Evolutionary conservation across 2,888 invertebrate species (phyloP).

Genomic region (Caenorhabditis sulstoni): DNA sequence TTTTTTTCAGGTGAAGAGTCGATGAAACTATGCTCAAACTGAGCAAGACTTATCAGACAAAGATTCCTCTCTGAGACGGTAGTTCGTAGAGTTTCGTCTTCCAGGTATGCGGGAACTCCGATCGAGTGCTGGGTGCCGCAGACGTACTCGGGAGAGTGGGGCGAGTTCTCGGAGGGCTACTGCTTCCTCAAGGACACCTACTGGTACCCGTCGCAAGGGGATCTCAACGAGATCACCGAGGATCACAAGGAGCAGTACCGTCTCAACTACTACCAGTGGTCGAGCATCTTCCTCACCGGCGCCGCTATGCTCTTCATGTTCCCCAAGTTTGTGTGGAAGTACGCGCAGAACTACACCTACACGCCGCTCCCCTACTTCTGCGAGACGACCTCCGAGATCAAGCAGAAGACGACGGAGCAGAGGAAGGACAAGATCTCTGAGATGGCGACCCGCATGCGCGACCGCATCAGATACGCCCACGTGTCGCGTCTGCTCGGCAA

Average conservation of each 20-base stretch:
- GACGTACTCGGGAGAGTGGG: conserved; percentile 74
- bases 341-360: conserved; percentile 29
- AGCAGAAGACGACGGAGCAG: background rate
- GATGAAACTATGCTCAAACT: no score
- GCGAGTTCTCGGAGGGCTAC: conserved; percentile 72
- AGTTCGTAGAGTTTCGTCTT: background rate
- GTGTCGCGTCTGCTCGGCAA: background rate
- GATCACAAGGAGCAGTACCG: conserved; percentile 40
- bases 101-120: conserved; percentile 50
- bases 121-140: conserved; percentile 76
- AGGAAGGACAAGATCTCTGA: conserved; percentile 35
- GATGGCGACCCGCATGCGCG: conserved; percentile 27
- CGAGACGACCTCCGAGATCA: conserved; percentile 36
- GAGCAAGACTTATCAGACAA: no score
- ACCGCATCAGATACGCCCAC: conserved; percentile 21
- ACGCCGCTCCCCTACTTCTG: conserved; percentile 46
- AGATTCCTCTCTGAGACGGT: no score
- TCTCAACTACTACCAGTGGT: conserved; percentile 74
- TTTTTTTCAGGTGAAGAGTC: background rate
- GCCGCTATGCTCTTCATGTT: conserved; percentile 41
- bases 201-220: conserved; percentile 67
- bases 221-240: conserved; percentile 61
- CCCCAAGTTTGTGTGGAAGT: conserved; percentile 50
- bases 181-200: conserved; percentile 69
- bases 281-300: conserved; percentile 43